Base-by-base conservation (phyloP, 2,797 vertebrate species). In the Aldrovandia affinis region DNA sequence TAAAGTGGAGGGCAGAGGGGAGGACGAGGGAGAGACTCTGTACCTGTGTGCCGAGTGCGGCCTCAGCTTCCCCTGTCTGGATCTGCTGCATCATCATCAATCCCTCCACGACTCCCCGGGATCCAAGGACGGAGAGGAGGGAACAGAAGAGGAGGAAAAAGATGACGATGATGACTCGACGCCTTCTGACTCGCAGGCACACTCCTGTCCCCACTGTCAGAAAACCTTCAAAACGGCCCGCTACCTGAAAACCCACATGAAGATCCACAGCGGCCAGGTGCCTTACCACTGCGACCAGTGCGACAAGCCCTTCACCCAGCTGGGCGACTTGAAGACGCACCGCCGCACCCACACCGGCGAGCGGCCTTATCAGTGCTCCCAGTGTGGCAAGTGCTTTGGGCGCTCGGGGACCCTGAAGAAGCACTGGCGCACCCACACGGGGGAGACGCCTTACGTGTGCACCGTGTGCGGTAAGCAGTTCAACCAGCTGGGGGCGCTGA, bases 351-450 rank as follows among this genome's bases (percentile, higher is more conserved):
- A 86, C 82, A 86, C 85, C 1, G 85, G 85, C 5, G 85, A 86
- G 70, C 78, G 85, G 63, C 85, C 85, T 1, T 86, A 86, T 82
- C 78, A 81, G 82, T 86, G 85, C 78, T 81, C 78, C 55, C 81
- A 83, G 78, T 86, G 85, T 14, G 85, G 85, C 25, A 86, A 86
- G 79, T 81, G 82, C 55, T 86, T 86, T 10, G 85, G 85, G 30
- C 85, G 85, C 82, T 86, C 85, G 22, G 85, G 85, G 52, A 86
- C 85, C 5, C 82, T 86, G 42, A 86, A 86, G 85, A 86, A 86
- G 81, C 85, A 86, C 82, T 86, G 85, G 85, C 85, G 85, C 68
- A 86, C 85, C 14, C 85, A 86, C 82, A 86, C 85, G 1, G 85
- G 85, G 20, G 85, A 86, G 79, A 86, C 85, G 28, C 85, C 85